Evolutionary conservation across 2,113 vertebrate species (phyloP), one percentile per base, ranked within the genome.

Genomic region (Puffinus mauretanicus): DNA sequence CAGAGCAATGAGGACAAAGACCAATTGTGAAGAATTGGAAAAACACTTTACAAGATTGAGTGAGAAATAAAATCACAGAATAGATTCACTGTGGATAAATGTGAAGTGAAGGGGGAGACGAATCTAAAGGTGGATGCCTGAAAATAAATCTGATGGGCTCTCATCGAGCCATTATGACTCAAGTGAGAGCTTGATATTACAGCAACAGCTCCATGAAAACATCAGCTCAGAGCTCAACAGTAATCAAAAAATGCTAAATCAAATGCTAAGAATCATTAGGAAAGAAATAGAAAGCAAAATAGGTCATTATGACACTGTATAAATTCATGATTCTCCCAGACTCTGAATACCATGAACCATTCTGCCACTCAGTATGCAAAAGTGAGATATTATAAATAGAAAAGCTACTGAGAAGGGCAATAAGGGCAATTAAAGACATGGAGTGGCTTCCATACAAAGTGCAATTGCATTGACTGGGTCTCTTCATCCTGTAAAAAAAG

Each of bases 201-300:
- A 5, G 27, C 81, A 94, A 69, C 65, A 46, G 19, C 55, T 91
- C 57, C 52, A 76, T 21, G 27, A 72, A 91, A 89, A 71, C 34
- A 36, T 69, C 40, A 54, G 7, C 83, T 77, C 70, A 76, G 40
- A 93, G 61, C 57, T 93, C 62, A 85, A 47, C 26, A 85, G 58
- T 62, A 78, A 96, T 84, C 29, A 87, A 87, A 91, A 93, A 89
- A 64, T 22, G 34, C 13, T 79, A 87, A 91, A 87, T 62, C 34
- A 46, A 93, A 79, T 72, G 44, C 21, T 84, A 65, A 89, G 70
- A 80, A 47, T 87, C 70, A 82, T 96, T 96, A 93, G 36, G 62
- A 85, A 79, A 82, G 38, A 93, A 91, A 82, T 27, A 54, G 81
- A 72, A 95, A 94, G 61, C 34, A 75, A 93, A 94, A 94, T 5